Percentiles rank a stretch among this genome's conserved stretches.
Conservation (phyloP, 2,797 vertebrate species). For the Myripristis murdjan region DNA sequence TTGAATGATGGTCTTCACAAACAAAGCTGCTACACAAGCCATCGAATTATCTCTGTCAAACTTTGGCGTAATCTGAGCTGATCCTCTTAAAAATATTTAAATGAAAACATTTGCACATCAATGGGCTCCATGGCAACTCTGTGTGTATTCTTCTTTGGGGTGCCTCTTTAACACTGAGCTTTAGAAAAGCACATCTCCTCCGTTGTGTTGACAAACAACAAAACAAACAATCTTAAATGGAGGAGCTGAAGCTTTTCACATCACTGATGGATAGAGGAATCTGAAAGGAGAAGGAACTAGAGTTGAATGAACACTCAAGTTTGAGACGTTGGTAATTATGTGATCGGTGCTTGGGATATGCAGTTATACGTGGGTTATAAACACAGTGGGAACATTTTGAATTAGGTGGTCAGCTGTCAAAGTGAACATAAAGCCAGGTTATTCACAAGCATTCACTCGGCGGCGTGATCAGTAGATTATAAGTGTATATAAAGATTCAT, state of each 20-base stretch:
- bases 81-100: conserved; percentile 93
- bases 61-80: conserved; percentile 91
- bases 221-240: conserved; percentile 89
- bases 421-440: conserved; percentile 67
- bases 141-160: conserved; percentile 88
- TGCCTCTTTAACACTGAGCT: conserved; percentile 87
- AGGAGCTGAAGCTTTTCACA: conserved; percentile 82
- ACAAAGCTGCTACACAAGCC: conserved; percentile 91
- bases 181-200: conserved; percentile 89
- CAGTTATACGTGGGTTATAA: conserved; percentile 73
- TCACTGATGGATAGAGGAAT: conserved; percentile 82
- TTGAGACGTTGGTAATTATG: conserved; percentile 74
- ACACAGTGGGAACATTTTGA: conserved; percentile 63
- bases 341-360: conserved; percentile 75
- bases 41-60: conserved; percentile 91
- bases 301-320: conserved; percentile 78
- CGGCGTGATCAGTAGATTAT: conserved; percentile 74
- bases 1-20: conserved; percentile 87
- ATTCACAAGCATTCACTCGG: conserved; percentile 74
- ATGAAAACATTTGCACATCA: conserved; percentile 90
- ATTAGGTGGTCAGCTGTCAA: conserved; percentile 68
- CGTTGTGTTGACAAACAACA: conserved; percentile 90
- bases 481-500: conserved; percentile 56
- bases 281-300: conserved; percentile 69
- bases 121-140: conserved; percentile 87